Percentiles rank a stretch among this genome's conserved stretches.
These are phyloP conservation scores for Copidosoma aretas DNA, from an alignment of 2,888 invertebrate species.

Conservation along the genomic window DNA sequence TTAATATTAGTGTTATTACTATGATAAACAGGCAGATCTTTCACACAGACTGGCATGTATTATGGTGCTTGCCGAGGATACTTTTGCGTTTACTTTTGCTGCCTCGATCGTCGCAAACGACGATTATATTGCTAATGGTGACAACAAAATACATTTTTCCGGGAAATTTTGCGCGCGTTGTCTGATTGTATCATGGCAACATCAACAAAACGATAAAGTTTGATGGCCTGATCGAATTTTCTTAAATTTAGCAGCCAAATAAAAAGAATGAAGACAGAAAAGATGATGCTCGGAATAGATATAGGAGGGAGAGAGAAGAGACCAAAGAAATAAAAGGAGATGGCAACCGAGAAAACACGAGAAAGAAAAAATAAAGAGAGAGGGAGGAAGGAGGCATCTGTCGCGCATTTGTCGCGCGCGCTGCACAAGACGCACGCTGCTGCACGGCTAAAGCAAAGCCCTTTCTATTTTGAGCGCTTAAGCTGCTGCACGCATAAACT, in stretches of 20 bases:
- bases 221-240: too few species aligned
- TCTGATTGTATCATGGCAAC: too few species aligned
- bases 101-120: too few species aligned
- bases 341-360: conserved; percentile 25
- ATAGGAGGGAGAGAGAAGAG: background rate
- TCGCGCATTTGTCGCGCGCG: conserved; percentile 37
- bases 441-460: conserved; percentile 13
- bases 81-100: background rate
- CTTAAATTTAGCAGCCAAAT: background rate
- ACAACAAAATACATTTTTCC: too few species aligned
- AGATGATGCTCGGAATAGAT: background rate
- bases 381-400: conserved; percentile 39
- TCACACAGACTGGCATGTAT: background rate
- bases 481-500: conserved; percentile 4
- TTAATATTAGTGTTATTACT: background rate
- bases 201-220: too few species aligned
- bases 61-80: background rate
- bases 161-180: too few species aligned
- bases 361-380: conserved; percentile 45
- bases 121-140: too few species aligned
- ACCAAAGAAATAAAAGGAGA: background rate
- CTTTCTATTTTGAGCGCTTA: conserved; percentile 40
- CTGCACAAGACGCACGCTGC: too few species aligned
- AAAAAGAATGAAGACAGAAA: conserved; percentile 14
- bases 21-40: background rate